Evolutionary conservation across 2,113 vertebrate species (phyloP), one percentile per base, ranked within the genome.

Genomic region (Lagopus leucura): DNA sequence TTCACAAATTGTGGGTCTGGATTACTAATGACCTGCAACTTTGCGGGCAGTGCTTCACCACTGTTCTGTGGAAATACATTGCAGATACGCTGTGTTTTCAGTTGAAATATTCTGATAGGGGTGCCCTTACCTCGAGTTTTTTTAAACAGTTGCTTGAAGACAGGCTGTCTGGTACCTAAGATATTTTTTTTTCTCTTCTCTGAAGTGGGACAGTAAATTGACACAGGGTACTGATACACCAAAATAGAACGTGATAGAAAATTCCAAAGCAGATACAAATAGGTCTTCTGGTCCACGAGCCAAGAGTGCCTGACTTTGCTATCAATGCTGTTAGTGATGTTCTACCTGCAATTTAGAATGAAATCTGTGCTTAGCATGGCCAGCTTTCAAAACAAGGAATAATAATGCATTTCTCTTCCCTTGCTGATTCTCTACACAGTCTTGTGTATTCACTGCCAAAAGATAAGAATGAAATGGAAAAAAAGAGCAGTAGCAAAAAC

Each of bases 361-460:
- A 93, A 89, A 92, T 91, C 60, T 94, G 38, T 74, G 11, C 55
- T 38, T 76, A 22, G 18, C 17, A 27, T 52, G 45, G 54, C 55
- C 78, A 82, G 66, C 70, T 94, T 79, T 92, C 84, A 95, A 82
- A 95, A 42, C 73, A 73, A 66, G 50, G 32, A 79, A 36, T 67
- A 92, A 77, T 57, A 91, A 77, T 57, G 32, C 32, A 60, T 85
- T 96, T 93, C 32, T 84, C 8, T 73, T 43, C 82, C 54, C 60
- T 74, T 77, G 32, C 50, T 92, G 30, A 45, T 76, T 42, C 48
- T 86, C 20, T 40, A 27, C 42, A 27, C 10, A 36, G 8, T 45
- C 63, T 70, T 88, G 32, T 86, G 47, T 82, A 83, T 55, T 77
- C 34, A 24, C 28, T 74, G 34, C 55, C 42, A 80, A 91, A 91